Percentiles rank a stretch among this genome's conserved stretches.
Evolutionary conservation across 2,888 invertebrate genomes (phyloP).

Genomic region (Ophion costatus): DNA sequence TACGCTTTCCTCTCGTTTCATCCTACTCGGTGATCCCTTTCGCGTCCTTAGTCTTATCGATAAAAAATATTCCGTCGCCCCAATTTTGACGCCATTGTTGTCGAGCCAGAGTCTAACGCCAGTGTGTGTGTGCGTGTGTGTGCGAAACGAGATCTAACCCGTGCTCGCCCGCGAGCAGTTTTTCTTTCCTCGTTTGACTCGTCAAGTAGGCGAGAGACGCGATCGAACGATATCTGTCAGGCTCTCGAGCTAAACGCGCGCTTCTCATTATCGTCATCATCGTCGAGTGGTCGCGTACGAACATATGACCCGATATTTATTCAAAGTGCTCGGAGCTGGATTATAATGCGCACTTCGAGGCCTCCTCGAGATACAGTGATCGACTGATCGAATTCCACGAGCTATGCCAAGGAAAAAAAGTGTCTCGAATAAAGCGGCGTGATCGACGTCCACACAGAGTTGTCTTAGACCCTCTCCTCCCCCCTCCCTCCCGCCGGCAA

Average conservation of each 20-base stretch:
- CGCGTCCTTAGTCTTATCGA: not conserved
- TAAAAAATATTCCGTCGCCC: not conserved
- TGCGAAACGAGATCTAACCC: slow-evolving; percentile 37
- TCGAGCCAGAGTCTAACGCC: slow-evolving; percentile 54
- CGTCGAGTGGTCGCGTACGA: not conserved
- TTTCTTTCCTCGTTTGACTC: not conserved
- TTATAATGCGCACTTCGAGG: slow-evolving; percentile 13
- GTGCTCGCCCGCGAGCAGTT: not conserved
- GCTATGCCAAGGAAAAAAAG: slow-evolving; percentile 62
- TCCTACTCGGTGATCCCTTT: not conserved
- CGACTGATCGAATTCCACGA: slow-evolving; percentile 23
- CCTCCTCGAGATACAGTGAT: slow-evolving; percentile 11
- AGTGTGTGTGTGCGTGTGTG: not conserved
- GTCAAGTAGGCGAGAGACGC: slow-evolving; percentile 2
- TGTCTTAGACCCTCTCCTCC: slow-evolving; percentile 18
- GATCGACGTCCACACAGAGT: slow-evolving; percentile 21
- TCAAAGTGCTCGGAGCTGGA: slow-evolving; percentile 14
- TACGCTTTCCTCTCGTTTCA: not conserved
- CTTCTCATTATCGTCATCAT: not conserved
- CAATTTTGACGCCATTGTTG: slow-evolving; percentile 71
- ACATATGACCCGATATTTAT: not conserved
- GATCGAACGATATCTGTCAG: slow-evolving; percentile 2
- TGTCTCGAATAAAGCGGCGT: slow-evolving; percentile 40
- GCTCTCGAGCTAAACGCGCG: not conserved
- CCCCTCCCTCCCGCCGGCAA: not conserved